Percentiles rank a stretch among this genome's conserved stretches.
Evolutionary conservation across 2,113 vertebrate genomes (phyloP).

Genomic region (Cyprinodon brontotheroides): DNA sequence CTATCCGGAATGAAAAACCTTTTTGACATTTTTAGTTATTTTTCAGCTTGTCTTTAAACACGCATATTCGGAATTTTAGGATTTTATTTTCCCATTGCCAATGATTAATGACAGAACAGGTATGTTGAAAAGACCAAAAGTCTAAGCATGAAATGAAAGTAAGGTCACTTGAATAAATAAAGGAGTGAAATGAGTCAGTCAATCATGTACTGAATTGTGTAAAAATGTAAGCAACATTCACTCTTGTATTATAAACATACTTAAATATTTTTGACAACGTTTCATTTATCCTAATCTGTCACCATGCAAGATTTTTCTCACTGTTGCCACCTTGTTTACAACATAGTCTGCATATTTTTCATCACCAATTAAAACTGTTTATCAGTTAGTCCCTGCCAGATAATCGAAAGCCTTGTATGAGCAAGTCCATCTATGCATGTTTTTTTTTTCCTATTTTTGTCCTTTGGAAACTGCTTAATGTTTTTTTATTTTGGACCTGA

Average conservation of each 20-base stretch:
- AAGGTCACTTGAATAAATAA: not conserved
- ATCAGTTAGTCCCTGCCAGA: no score
- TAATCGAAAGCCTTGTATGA: no score
- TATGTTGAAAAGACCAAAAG: not conserved
- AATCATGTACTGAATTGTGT: not conserved
- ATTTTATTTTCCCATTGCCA: not conserved
- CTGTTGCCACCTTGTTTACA: no score
- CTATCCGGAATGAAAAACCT: not conserved
- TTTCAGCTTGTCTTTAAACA: not conserved
- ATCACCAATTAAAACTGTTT: no score
- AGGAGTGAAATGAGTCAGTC: not conserved
- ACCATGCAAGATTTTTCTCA: no score
- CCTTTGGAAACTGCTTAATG: no score
- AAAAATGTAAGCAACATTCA: no score
- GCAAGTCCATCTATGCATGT: no score
- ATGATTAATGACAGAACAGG: not conserved
- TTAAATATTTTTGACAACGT: not conserved
- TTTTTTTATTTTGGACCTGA: no score
- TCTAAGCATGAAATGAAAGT: slow-evolving; percentile 4
- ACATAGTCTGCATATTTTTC: no score
- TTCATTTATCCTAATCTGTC: not conserved
- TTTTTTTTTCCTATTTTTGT: no score
- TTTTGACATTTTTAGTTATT: not conserved
- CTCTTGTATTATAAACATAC: no score
- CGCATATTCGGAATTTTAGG: not conserved